These are phyloP conservation scores for Limosa lapponica DNA, from an alignment of 2,797 vertebrate genomes.

Conservation along the genomic window DNA sequence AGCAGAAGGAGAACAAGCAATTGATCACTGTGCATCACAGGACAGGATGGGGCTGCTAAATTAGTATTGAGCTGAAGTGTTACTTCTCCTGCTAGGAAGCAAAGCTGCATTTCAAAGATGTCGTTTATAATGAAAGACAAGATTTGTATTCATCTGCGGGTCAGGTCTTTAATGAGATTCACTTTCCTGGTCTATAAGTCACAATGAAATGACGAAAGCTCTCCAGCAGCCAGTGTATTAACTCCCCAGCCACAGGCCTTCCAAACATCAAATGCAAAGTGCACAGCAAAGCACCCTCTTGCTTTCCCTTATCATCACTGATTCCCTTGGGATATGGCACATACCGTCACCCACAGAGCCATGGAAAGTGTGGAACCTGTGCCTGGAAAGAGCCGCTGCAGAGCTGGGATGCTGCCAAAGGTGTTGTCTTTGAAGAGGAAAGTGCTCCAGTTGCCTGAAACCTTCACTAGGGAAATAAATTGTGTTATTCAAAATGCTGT, in stretches of 20 bases:
- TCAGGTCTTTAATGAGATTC: slow-evolving; percentile 11
- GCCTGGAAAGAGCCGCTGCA: neutral
- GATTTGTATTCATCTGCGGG: slow-evolving; percentile 20
- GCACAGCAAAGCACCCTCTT: neutral
- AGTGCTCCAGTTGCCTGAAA: neutral
- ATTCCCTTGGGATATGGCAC: neutral
- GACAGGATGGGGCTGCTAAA: slow-evolving; percentile 6
- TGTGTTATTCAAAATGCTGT: neutral
- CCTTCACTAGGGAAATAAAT: neutral
- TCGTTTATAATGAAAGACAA: neutral
- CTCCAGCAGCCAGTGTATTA: neutral
- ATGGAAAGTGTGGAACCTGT: neutral
- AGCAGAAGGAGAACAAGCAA: neutral
- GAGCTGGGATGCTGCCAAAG: neutral
- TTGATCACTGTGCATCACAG: neutral
- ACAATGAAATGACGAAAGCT: neutral
- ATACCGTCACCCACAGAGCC: neutral
- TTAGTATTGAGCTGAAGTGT: slow-evolving; percentile 11
- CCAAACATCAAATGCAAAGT: neutral
- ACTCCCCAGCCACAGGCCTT: neutral
- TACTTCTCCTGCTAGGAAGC: neutral
- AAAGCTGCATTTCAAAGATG: slow-evolving; percentile 9
- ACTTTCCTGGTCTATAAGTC: neutral
- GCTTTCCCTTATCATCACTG: neutral
- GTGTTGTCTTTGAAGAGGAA: neutral